A percentile compares a stretch with the other conserved stretches of the same genome.
Conservation (phyloP, 2,797 vertebrate genomes). For the Ciconia nigra region DNA sequence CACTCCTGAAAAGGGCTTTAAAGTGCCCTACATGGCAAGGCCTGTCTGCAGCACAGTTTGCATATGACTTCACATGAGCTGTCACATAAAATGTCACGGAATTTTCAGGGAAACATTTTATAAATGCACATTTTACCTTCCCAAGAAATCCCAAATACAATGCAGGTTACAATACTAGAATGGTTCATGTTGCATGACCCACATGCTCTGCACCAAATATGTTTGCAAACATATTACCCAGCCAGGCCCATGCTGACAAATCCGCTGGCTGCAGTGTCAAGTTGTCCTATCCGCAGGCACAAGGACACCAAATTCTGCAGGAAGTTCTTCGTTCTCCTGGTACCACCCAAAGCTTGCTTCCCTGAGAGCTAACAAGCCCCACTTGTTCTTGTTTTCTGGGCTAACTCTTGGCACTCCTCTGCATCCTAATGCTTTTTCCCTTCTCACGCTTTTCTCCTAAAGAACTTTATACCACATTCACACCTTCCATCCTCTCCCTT, state of each 20-base stretch:
- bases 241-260: neutral
- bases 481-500: neutral
- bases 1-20: neutral
- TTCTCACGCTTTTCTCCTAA: neutral
- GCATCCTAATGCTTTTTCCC: accelerated
- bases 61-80: neutral
- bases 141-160: neutral
- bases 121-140: neutral
- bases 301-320: neutral
- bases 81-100: neutral
- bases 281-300: neutral
- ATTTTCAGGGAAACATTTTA: neutral
- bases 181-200: neutral
- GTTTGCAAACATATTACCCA: neutral
- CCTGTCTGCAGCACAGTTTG: neutral
- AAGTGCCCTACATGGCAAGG: neutral
- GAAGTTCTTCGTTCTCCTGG: neutral
- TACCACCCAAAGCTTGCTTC: neutral
- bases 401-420: neutral
- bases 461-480: neutral
- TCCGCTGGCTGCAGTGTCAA: neutral
- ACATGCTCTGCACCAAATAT: neutral
- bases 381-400: neutral
- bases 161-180: neutral
- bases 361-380: neutral